phyloP scores from a whole-genome alignment of 2,797 vertebrate genomes.

The Gymnocypris eckloni region DNA sequence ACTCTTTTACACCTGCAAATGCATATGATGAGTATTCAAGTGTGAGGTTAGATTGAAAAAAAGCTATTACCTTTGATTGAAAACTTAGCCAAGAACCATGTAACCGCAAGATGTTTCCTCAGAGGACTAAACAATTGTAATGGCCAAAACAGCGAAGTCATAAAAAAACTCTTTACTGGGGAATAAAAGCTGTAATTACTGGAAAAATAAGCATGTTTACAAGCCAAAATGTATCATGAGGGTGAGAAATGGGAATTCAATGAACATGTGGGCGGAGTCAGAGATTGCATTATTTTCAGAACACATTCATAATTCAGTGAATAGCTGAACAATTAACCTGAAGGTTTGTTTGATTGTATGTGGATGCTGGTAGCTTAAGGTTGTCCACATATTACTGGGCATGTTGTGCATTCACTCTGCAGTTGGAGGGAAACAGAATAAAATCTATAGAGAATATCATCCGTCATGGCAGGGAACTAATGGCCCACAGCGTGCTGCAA shows the following conservation, averaged over 20 bases:
- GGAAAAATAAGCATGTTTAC: conserved; percentile 11
- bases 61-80: background rate
- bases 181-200: background rate
- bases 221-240: background rate
- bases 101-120: background rate
- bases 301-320: background rate
- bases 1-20: background rate
- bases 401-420: conserved; percentile 10
- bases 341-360: background rate
- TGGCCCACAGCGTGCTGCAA: background rate
- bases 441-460: background rate
- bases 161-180: conserved; percentile 4
- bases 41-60: background rate
- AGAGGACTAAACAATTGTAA: background rate
- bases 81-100: background rate
- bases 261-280: background rate
- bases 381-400: background rate
- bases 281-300: background rate
- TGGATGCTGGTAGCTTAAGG: background rate
- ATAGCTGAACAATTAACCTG: background rate
- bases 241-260: background rate
- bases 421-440: background rate
- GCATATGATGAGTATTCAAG: background rate
- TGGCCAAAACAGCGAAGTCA: background rate
- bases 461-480: conserved; percentile 19